A percentile compares a stretch with the other conserved stretches of the same genome.
Evolutionary conservation across 92 coral and sea anemone genomes (phyloP).

Genomic region (Desmophyllum pertusum): DNA sequence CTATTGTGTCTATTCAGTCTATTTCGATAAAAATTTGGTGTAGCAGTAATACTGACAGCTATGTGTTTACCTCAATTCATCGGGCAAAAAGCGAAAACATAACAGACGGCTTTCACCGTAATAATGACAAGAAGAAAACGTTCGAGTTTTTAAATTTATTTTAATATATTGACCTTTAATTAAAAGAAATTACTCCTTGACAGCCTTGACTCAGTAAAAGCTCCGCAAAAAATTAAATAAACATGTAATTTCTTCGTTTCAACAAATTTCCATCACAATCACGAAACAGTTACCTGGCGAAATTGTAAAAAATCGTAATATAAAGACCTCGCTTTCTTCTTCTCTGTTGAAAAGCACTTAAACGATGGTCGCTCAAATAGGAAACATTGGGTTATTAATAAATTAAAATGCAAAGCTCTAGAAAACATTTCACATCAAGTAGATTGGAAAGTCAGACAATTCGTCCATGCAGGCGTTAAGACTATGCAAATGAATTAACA

Average conservation of each 20-base stretch:
- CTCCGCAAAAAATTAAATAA: background rate
- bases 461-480: background rate
- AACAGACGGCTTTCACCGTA: background rate
- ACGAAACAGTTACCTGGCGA: background rate
- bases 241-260: background rate
- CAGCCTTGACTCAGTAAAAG: constrained; percentile 11
- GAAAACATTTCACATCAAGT: background rate
- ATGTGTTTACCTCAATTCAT: background rate
- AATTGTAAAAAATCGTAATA: background rate
- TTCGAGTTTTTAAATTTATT: background rate
- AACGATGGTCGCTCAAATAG: background rate
- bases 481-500: background rate
- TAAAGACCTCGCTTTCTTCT: background rate
- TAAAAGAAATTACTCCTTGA: constrained; percentile 7
- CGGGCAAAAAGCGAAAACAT: background rate
- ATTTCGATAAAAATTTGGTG: background rate
- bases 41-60: background rate
- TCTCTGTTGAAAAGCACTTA: background rate
- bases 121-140: background rate
- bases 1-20: background rate
- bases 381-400: background rate
- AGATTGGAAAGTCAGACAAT: background rate
- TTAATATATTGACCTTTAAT: background rate
- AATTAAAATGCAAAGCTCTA: background rate
- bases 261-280: constrained; percentile 31